phyloP scores from a whole-genome alignment of 2,113 vertebrate genomes.

The Chamaea fasciata region DNA sequence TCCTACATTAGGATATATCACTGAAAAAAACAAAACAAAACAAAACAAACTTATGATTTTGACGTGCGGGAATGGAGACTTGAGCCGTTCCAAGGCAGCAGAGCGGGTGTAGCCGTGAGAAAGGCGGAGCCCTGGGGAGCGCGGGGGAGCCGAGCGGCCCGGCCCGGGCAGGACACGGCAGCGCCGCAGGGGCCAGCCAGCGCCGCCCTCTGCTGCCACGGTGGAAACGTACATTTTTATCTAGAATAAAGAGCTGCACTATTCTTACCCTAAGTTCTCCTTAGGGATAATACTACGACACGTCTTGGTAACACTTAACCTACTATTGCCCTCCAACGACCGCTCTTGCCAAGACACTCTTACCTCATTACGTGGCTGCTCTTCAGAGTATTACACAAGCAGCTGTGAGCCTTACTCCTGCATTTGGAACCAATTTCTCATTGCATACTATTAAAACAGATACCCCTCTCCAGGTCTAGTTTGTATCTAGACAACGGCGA shows the following conservation, averaged over 20 bases:
- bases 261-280: neutral
- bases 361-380: neutral
- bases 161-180: neutral
- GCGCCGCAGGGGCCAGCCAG: neutral
- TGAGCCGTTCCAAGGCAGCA: accelerated
- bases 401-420: neutral
- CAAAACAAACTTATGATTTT: neutral
- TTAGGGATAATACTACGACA: neutral
- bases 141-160: accelerated
- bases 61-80: accelerated
- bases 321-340: neutral
- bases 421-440: neutral
- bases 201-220: neutral
- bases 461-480: neutral
- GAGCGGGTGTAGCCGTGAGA: accelerated
- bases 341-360: neutral
- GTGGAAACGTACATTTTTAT: conserved; percentile 22
- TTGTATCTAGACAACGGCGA: accelerated
- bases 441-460: neutral
- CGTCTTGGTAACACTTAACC: neutral
- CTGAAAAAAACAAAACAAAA: neutral
- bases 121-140: neutral
- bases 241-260: neutral
- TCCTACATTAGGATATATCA: neutral
- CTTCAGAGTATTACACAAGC: neutral